Conservation (phyloP, 2,797 vertebrate genomes). For the Ctenopoma multispine region DNA sequence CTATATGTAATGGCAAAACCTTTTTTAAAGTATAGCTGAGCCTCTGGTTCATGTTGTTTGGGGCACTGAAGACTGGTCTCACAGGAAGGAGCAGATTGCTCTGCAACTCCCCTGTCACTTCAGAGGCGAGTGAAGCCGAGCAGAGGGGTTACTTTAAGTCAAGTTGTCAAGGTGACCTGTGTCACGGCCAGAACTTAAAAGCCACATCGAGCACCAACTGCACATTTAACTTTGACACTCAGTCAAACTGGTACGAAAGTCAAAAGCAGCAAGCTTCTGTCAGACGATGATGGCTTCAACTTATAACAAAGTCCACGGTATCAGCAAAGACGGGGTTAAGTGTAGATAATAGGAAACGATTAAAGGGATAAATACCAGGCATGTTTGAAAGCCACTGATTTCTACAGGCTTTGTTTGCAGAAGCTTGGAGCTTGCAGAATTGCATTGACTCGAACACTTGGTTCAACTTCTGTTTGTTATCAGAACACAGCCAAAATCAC, state of each 20-base stretch:
- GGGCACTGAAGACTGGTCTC: conserved; percentile 35
- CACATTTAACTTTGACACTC: neutral
- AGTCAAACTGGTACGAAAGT: neutral
- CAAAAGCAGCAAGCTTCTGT: conserved; percentile 1
- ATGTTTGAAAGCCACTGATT: conserved; percentile 58
- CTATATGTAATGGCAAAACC: neutral
- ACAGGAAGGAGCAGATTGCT: conserved; percentile 35
- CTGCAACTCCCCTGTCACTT: conserved; percentile 8
- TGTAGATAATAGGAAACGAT: conserved; percentile 55
- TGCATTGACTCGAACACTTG: conserved; percentile 7
- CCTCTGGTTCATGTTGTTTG: conserved; percentile 20
- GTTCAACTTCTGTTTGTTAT: conserved; percentile 43
- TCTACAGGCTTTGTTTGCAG: conserved; percentile 37
- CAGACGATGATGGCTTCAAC: conserved; percentile 9
- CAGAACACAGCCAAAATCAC: conserved; percentile 7
- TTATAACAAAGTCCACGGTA: conserved; percentile 18
- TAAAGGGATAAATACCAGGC: conserved; percentile 41
- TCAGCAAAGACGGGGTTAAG: conserved; percentile 31
- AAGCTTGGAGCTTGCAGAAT: conserved; percentile 19
- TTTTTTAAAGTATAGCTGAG: conserved; percentile 22
- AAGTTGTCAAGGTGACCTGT: conserved; percentile 51
- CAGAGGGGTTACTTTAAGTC: conserved; percentile 39
- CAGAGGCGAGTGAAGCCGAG: conserved; percentile 13
- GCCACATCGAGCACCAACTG: conserved; percentile 5
- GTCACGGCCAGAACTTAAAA: conserved; percentile 14